Evolutionary conservation across 1,140 invertebrate species (phyloP), one percentile per base, ranked within the genome.

Genomic region (Trichomalopsis sarcophagae): DNA sequence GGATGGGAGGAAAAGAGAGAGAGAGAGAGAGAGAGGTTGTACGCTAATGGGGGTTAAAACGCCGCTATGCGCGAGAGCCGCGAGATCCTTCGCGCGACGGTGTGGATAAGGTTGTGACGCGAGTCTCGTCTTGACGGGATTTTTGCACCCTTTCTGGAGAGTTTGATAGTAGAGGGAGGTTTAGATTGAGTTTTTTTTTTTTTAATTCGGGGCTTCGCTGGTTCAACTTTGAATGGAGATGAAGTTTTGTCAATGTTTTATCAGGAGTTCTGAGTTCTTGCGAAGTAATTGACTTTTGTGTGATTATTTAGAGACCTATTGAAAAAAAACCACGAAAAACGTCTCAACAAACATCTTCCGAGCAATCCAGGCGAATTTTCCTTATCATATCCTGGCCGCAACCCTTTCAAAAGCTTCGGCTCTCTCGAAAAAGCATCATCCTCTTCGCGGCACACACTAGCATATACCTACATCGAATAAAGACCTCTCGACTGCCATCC

Each of bases 41-140:
- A 80, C 55, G 55, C 91, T 91, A 92, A 92, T 92, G 90, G 92
- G 89, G 91, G 90, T 92, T 92, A 92, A 93, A 92, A 92, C 89
- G 90, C 85, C 30, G 74, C 74, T 23, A 27, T 44, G 30, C 68
- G 30, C 68, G 4, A n/a, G 66, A n/a, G 17, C 9, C 66, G 47
- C 23, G 36, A 30, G 75, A 47, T 68, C 78, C 50, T 79, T 66
- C 30, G 77, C 77, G 50, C 47, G n/a, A 21, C 69, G 75, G 36
- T 44, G 21, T 62, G 10, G 6, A 62, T 62, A 62, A 62, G 17
- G 55, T 62, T 62, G 17, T 62, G 55, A 62, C 55, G 55, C 55
- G 55, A n/a, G 55, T n/a, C 21, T 62, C 55, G 55, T 62, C 55
- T 62, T n/a, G 55, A 7, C 55, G 17, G 55, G 55, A 62, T 62